Percentiles rank a stretch among this genome's conserved stretches.
These are phyloP conservation scores for Homarus americanus DNA, from an alignment of 1,140 invertebrate genomes.

Conservation along the genomic window DNA sequence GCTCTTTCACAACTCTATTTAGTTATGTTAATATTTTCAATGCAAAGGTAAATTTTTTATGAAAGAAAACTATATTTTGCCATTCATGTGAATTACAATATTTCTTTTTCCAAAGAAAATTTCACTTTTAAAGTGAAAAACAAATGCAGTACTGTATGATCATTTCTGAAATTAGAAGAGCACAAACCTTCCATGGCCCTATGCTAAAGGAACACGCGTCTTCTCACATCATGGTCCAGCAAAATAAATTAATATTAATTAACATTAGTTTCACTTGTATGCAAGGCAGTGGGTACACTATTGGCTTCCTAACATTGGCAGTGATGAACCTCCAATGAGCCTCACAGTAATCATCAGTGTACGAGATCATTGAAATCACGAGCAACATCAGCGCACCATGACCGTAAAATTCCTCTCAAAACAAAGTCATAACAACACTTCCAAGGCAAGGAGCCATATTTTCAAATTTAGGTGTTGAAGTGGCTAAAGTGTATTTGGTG, in stretches of 20 bases:
- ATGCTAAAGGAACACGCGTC: slow-evolving; percentile 53
- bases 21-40: neutral
- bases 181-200: slow-evolving; percentile 43
- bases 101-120: neutral
- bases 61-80: neutral
- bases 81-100: neutral
- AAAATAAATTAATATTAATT: slow-evolving; percentile 69
- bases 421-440: slow-evolving; percentile 47
- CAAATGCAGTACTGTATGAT: neutral
- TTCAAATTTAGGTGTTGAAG: slow-evolving; percentile 21
- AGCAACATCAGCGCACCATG: slow-evolving; percentile 68
- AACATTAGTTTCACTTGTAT: slow-evolving; percentile 72
- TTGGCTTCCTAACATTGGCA: slow-evolving; percentile 69
- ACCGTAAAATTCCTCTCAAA: slow-evolving; percentile 38
- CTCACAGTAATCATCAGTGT: slow-evolving; percentile 63
- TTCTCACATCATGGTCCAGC: slow-evolving; percentile 67
- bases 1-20: slow-evolving; percentile 14
- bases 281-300: slow-evolving; percentile 70
- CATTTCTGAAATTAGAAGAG: slow-evolving; percentile 8
- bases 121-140: neutral
- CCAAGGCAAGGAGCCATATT: slow-evolving; percentile 26
- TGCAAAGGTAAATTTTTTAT: no score
- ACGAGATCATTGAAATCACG: slow-evolving; percentile 59
- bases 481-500: slow-evolving; percentile 18
- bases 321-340: slow-evolving; percentile 57